These are phyloP conservation scores for Drosophila trapezifrons DNA, from an alignment of 1,140 invertebrate genomes.

Conservation along the genomic window DNA sequence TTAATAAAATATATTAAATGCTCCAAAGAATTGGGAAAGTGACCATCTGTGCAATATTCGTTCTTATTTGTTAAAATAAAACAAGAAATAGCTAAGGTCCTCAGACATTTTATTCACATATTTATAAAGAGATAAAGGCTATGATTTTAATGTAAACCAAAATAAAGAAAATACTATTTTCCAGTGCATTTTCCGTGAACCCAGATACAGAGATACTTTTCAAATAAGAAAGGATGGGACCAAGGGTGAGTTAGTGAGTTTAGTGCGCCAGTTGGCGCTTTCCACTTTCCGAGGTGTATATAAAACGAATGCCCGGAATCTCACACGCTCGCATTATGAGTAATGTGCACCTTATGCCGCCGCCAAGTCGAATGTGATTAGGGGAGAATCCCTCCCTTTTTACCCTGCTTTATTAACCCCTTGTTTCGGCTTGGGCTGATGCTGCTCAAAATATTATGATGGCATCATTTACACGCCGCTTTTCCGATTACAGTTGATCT, in stretches of 20 bases:
- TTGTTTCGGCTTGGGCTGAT: constrained; percentile 68
- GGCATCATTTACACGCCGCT: constrained; percentile 82
- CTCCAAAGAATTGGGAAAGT: no score
- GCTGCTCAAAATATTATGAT: constrained; percentile 80
- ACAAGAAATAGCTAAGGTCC: no score
- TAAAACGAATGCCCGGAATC: constrained; percentile 39
- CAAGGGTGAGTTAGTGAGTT: constrained; percentile 23
- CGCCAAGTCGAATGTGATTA: constrained; percentile 76
- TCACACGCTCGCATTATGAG: constrained; percentile 77
- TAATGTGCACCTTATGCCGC: constrained; percentile 83
- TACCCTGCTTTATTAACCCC: constrained; percentile 72
- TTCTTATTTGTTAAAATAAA: no score
- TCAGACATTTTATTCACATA: no score
- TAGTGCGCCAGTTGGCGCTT: constrained; percentile 57
- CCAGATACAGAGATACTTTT: constrained; percentile 5
- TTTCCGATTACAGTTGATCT: constrained; percentile 75
- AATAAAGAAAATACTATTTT: background rate
- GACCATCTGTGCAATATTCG: no score
- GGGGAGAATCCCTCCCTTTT: constrained; percentile 14
- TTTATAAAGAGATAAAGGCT: no score
- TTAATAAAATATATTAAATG: no score
- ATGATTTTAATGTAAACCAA: background rate
- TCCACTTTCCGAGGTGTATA: constrained; percentile 31
- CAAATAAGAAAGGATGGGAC: constrained; percentile 16
- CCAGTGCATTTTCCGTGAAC: background rate